phyloP scores from a whole-genome alignment of 2,888 invertebrate species.

The Netelia fuscicornis region DNA sequence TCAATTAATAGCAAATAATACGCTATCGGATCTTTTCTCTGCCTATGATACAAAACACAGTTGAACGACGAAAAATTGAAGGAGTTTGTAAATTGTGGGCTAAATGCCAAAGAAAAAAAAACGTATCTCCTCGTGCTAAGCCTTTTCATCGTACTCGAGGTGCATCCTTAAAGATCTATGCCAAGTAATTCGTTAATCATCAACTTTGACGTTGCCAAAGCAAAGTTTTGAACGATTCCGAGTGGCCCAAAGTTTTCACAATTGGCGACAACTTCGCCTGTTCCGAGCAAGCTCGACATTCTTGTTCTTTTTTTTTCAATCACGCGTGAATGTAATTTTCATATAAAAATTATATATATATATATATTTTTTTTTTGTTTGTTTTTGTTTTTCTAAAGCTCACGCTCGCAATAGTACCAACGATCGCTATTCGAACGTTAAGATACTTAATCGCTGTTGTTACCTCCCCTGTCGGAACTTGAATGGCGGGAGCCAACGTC shows the following conservation, averaged over 20 bases:
- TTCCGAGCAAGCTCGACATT: constrained; percentile 2
- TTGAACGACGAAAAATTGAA: constrained; percentile 1
- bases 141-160: not conserved
- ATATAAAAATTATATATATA: constrained; percentile 65
- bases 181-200: not conserved
- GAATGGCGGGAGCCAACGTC: constrained; percentile 83
- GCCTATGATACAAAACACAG: constrained; percentile 27
- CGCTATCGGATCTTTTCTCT: constrained; percentile 6
- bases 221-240: not conserved
- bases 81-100: not conserved
- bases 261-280: too few relatives aligned
- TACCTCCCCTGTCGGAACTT: constrained; percentile 69
- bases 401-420: constrained; percentile 17
- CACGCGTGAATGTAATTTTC: constrained; percentile 11
- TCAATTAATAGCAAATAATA: constrained; percentile 45
- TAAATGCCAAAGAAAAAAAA: not conserved
- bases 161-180: not conserved
- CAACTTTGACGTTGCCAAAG: not conserved
- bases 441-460: constrained; percentile 61
- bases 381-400: constrained; percentile 26
- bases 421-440: not conserved
- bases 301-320: not conserved
- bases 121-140: not conserved
- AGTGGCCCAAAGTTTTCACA: too few relatives aligned
- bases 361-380: not conserved